Conservation (phyloP, 2,888 invertebrate species). For the Coleophora deauratella region DNA sequence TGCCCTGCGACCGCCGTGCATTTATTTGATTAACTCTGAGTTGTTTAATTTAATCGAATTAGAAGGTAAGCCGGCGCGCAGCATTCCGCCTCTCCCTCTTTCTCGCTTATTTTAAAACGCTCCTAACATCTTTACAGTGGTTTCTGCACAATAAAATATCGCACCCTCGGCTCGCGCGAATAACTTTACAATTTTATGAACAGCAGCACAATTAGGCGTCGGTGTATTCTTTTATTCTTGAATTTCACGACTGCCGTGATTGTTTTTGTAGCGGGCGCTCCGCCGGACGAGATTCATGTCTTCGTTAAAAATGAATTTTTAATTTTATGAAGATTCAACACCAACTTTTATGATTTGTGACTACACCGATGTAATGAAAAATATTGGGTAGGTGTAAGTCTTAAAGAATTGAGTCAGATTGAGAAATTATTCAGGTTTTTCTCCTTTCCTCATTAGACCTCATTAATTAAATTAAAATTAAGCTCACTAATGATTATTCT, state of each 20-base stretch:
- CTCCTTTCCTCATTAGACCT: too few relatives aligned
- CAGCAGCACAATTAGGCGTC: conserved; percentile 71
- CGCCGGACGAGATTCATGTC: conserved; percentile 54
- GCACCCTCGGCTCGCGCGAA: conserved; percentile 61
- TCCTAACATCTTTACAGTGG: conserved; percentile 72
- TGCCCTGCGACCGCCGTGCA: conserved; percentile 55
- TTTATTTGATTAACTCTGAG: conserved; percentile 75
- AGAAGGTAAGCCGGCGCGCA: conserved; percentile 57
- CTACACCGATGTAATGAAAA: background rate
- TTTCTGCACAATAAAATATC: conserved; percentile 70
- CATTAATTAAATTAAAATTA: too few relatives aligned
- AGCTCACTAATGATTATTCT: too few relatives aligned
- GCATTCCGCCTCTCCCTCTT: conserved; percentile 29
- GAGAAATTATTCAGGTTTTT: too few relatives aligned
- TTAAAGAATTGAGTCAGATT: too few relatives aligned
- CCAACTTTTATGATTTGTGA: conserved; percentile 48
- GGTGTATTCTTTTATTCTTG: conserved; percentile 64
- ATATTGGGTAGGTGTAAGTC: too few relatives aligned
- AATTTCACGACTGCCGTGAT: conserved; percentile 58
- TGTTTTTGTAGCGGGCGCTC: conserved; percentile 54
- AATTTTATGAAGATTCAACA: conserved; percentile 66
- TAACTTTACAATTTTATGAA: conserved; percentile 73
- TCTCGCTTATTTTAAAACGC: conserved; percentile 69
- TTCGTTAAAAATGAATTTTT: conserved; percentile 68
- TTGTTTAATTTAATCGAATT: conserved; percentile 75